A percentile compares a stretch with the other conserved stretches of the same genome.
These are phyloP conservation scores for Tiaroga cobitis DNA, from an alignment of 2,797 vertebrate genomes.

Conservation along the genomic window DNA sequence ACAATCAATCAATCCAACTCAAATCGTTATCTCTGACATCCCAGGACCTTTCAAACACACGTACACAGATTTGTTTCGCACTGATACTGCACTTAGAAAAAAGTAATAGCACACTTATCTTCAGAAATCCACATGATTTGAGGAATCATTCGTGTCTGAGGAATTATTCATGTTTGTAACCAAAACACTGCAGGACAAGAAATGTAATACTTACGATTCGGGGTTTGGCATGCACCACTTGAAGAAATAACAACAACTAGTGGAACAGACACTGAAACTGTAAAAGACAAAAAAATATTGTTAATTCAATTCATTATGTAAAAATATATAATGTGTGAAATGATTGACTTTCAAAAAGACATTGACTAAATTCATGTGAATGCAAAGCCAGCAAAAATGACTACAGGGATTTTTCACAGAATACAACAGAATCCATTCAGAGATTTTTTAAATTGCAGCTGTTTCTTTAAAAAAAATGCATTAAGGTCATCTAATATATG, in stretches of 20 bases:
- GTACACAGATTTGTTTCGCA: slow-evolving; percentile 32
- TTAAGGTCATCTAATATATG: slow-evolving; percentile 24
- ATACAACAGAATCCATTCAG: neutral
- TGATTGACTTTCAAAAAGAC: neutral
- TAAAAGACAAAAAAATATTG: neutral
- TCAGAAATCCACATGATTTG: neutral
- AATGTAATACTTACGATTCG: neutral
- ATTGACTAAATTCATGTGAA: neutral
- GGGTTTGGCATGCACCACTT: neutral
- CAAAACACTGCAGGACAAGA: neutral
- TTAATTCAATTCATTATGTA: neutral
- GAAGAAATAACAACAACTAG: neutral
- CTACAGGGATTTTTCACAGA: neutral
- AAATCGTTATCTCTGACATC: slow-evolving; percentile 68
- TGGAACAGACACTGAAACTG: neutral
- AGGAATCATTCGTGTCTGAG: neutral
- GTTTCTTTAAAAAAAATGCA: slow-evolving; percentile 15
- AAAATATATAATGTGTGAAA: neutral
- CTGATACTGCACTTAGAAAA: neutral
- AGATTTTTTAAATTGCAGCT: slow-evolving; percentile 4
- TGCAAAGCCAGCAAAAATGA: neutral
- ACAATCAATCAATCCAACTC: slow-evolving; percentile 69
- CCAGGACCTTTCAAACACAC: slow-evolving; percentile 62
- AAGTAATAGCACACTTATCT: neutral
- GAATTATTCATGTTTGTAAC: neutral